Conservation (phyloP, 2,888 invertebrate genomes). For the Osmoderma eremita region DNA sequence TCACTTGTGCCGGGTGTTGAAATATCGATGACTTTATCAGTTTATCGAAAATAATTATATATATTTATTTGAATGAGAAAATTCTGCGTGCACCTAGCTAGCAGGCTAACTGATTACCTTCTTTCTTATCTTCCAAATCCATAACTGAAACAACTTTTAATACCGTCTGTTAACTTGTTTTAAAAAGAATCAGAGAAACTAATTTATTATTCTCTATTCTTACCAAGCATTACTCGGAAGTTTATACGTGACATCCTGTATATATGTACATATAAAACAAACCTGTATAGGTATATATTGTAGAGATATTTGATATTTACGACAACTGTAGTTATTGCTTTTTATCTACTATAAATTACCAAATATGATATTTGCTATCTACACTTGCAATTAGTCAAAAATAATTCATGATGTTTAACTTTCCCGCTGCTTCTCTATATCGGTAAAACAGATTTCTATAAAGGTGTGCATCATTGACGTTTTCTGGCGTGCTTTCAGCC, state of each 20-base stretch:
- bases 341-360: background rate
- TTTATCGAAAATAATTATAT: slow-evolving; percentile 30
- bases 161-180: background rate
- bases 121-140: slow-evolving; percentile 43
- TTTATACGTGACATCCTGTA: slow-evolving; percentile 48
- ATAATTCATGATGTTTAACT: background rate
- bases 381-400: too few species aligned
- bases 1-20: background rate
- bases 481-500: slow-evolving; percentile 43
- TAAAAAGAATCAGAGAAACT: slow-evolving; percentile 24
- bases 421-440: slow-evolving; percentile 13
- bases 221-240: slow-evolving; percentile 40
- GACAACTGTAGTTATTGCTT: slow-evolving; percentile 1
- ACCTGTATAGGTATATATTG: background rate
- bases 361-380: too few species aligned
- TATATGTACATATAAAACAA: slow-evolving; percentile 1
- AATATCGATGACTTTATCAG: slow-evolving; percentile 33
- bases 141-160: slow-evolving; percentile 23
- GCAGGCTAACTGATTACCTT: slow-evolving; percentile 40
- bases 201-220: slow-evolving; percentile 18
- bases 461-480: slow-evolving; percentile 41
- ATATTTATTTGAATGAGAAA: slow-evolving; percentile 23
- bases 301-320: background rate
- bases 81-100: slow-evolving; percentile 14
- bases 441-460: slow-evolving; percentile 37